Base-by-base conservation (phyloP, 1,140 invertebrate genomes). In the Watersipora subatra region DNA sequence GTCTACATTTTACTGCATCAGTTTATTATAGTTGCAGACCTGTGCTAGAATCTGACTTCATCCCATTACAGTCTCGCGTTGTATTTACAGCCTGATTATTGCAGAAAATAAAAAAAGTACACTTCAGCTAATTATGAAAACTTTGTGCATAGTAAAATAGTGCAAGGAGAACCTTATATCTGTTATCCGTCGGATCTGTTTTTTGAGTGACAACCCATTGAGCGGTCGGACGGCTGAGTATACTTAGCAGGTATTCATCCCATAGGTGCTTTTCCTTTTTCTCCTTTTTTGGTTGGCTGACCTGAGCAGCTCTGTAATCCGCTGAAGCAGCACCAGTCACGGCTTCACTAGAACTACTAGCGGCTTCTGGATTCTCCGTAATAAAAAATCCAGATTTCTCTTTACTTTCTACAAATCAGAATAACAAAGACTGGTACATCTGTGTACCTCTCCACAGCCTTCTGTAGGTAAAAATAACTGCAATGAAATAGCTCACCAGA, bases 121-220 rank as follows among this genome's bases (percentile, higher is more conserved):
- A n/a, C n/a, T n/a, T n/a, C n/a, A n/a, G n/a, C n/a, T n/a, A n/a
- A n/a, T n/a, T n/a, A n/a, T n/a, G n/a, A n/a, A n/a, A n/a, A n/a
- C n/a, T n/a, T n/a, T n/a, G n/a, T n/a, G n/a, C n/a, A n/a, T n/a
- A n/a, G n/a, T n/a, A n/a, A n/a, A n/a, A n/a, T n/a, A n/a, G n/a
- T n/a, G n/a, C n/a, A n/a, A n/a, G n/a, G n/a, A n/a, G n/a, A n/a
- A 46, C 58, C 22, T 59, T 59, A 27, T 69, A 70, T 2, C 69
- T 28, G 57, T 26, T 24, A 62, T 68, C 67, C 55, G 63, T 22
- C 17, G 59, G 61, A 20, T 67, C 57, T 46, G 69, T 74, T 27
- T 65, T 69, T 64, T 76, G 68, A 68, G 75, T 69, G 0, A 77
- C 77, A 56, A 78, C 69, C 75, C 73, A 76, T 28, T 73, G 72